These are phyloP conservation scores for Peromyscus californicus DNA, from an alignment of 2,113 vertebrate genomes.

Conservation along the genomic window DNA sequence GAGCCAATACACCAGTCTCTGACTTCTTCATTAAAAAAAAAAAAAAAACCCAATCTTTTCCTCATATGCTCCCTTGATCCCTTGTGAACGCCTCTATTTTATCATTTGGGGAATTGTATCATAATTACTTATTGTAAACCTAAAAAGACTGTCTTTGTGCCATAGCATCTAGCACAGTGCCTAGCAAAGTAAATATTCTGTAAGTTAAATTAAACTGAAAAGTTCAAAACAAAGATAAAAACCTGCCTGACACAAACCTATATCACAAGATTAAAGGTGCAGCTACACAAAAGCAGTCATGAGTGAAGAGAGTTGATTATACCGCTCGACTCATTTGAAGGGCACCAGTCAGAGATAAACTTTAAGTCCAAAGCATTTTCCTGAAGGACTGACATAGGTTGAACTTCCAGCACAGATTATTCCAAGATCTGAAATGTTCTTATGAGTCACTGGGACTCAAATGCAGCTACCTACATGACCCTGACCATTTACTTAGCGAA, in stretches of 20 bases:
- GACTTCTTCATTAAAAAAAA: conserved; percentile 16
- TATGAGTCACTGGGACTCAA: conserved; percentile 1
- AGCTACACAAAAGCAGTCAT: conserved; percentile 45
- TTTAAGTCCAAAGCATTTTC: conserved; percentile 15
- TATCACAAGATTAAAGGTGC: conserved; percentile 55
- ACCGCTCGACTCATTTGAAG: conserved; percentile 45
- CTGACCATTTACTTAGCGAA: neutral
- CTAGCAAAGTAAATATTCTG: conserved; percentile 55
- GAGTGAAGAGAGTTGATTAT: conserved; percentile 15
- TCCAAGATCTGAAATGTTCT: conserved; percentile 44
- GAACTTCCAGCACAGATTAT: conserved; percentile 35
- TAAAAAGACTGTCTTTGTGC: conserved; percentile 38
- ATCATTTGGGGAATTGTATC: conserved; percentile 37
- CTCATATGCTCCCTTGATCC: neutral
- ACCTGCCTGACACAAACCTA: conserved; percentile 48
- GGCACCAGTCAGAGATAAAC: neutral
- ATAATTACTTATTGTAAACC: conserved; percentile 34
- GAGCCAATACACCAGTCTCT: conserved; percentile 16
- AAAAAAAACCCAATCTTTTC: conserved; percentile 32
- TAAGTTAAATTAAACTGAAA: conserved; percentile 62
- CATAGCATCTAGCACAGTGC: conserved; percentile 37
- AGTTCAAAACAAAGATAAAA: conserved; percentile 65
- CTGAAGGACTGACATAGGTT: conserved; percentile 38
- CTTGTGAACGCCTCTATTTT: conserved; percentile 36
- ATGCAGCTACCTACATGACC: neutral